A percentile compares a stretch with the other conserved stretches of the same genome.
Evolutionary conservation across 2,113 vertebrate species (phyloP).

Genomic region (Melospiza melodia): DNA sequence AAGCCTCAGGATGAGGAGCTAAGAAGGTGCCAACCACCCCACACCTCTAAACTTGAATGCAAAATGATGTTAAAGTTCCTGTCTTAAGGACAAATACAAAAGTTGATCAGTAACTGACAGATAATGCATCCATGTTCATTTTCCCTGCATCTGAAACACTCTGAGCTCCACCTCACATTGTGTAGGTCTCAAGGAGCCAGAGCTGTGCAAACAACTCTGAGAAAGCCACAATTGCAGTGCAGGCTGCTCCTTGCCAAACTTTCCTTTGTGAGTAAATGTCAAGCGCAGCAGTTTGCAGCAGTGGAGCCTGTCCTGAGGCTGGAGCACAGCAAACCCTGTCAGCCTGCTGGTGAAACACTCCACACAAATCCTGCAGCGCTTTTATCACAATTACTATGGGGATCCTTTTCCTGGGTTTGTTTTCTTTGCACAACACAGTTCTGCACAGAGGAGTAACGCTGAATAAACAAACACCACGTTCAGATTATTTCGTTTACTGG

Average conservation of each 20-base stretch:
- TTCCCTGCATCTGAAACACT: neutral
- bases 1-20: neutral
- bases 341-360: neutral
- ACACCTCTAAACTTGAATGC: neutral
- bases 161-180: rapidly evolving
- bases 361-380: neutral
- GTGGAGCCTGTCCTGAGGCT: neutral
- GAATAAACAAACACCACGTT: neutral
- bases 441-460: neutral
- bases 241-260: neutral
- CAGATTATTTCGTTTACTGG: neutral
- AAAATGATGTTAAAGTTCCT: neutral
- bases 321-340: neutral
- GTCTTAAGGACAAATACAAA: neutral
- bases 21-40: neutral
- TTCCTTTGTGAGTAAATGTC: rapidly evolving
- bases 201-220: neutral
- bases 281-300: neutral
- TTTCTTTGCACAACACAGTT: neutral
- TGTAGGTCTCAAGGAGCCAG: neutral
- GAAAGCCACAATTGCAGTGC: neutral
- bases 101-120: neutral
- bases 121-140: neutral
- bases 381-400: neutral
- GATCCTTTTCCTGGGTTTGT: neutral